These are phyloP conservation scores for Bellardia pandia DNA, from an alignment of 2,888 invertebrate species.

Conservation along the genomic window DNA sequence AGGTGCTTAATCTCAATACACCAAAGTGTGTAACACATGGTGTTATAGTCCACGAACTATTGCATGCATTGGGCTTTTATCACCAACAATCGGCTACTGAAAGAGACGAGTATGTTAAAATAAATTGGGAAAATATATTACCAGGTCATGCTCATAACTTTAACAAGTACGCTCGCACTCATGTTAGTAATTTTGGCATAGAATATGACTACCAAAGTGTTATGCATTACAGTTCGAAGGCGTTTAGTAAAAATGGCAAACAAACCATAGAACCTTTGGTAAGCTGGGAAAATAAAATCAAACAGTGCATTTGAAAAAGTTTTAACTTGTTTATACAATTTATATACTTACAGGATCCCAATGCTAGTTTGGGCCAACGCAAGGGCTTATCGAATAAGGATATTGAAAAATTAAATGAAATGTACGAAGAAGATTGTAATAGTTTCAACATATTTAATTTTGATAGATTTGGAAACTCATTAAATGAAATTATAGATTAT, in stretches of 20 bases:
- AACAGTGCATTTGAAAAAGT: background rate
- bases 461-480: constrained; percentile 77
- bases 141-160: constrained; percentile 86
- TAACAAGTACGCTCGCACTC: constrained; percentile 87
- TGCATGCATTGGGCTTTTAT: constrained; percentile 92
- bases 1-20: constrained; percentile 86
- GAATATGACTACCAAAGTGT: constrained; percentile 89
- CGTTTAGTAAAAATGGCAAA: constrained; percentile 88
- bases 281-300: constrained; percentile 51
- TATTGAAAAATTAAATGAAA: constrained; percentile 84
- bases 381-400: constrained; percentile 85
- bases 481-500: constrained; percentile 79
- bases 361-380: constrained; percentile 85
- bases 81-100: constrained; percentile 93
- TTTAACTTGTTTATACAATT: background rate
- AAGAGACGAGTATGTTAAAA: constrained; percentile 90
- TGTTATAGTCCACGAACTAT: constrained; percentile 90
- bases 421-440: constrained; percentile 85
- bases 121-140: constrained; percentile 89
- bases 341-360: constrained; percentile 82
- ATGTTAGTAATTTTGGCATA: constrained; percentile 88
- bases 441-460: constrained; percentile 76
- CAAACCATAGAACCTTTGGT: constrained; percentile 87
- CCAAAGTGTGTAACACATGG: constrained; percentile 87
- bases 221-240: constrained; percentile 89